Percentiles rank a stretch among this genome's conserved stretches.
Conservation (phyloP, 1,140 invertebrate species). For the Cherax destructor region DNA sequence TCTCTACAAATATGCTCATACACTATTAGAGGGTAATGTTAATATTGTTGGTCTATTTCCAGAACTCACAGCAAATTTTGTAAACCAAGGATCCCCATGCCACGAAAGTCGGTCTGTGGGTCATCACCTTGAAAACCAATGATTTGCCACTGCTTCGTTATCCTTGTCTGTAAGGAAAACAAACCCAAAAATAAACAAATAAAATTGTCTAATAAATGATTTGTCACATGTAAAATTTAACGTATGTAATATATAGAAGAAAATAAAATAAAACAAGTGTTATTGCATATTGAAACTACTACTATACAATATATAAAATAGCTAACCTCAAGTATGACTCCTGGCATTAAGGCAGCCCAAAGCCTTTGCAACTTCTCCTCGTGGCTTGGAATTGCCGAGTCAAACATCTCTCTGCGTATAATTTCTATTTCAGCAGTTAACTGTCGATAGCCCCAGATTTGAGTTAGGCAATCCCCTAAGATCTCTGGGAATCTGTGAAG, state of each 20-base stretch:
- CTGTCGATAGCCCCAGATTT: slow-evolving; percentile 58
- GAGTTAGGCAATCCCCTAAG: slow-evolving; percentile 49
- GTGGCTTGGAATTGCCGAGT: slow-evolving; percentile 8
- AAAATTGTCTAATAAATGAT: not conserved
- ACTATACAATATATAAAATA: not conserved
- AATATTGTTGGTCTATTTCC: not conserved
- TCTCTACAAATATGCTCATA: no score
- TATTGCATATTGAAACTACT: not conserved
- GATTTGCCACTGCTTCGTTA: slow-evolving; percentile 94
- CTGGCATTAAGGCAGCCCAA: slow-evolving; percentile 53
- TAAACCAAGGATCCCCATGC: slow-evolving; percentile 96
- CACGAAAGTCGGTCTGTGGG: slow-evolving; percentile 97
- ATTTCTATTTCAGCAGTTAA: slow-evolving; percentile 35
- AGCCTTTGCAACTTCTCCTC: slow-evolving; percentile 46
- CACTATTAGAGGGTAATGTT: not conserved
- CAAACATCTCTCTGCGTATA: slow-evolving; percentile 14
- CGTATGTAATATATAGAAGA: no score
- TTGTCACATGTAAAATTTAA: no score
- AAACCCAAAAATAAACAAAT: not conserved
- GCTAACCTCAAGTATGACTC: slow-evolving; percentile 34
- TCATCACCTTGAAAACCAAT: slow-evolving; percentile 98
- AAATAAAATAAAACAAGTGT: not conserved
- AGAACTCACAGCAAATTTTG: slow-evolving; percentile 88
- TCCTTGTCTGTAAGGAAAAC: slow-evolving; percentile 75
- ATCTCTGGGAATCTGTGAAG: slow-evolving; percentile 36